Base-by-base conservation (phyloP, 2,888 invertebrate species). In the Criorhina ranunculi region DNA sequence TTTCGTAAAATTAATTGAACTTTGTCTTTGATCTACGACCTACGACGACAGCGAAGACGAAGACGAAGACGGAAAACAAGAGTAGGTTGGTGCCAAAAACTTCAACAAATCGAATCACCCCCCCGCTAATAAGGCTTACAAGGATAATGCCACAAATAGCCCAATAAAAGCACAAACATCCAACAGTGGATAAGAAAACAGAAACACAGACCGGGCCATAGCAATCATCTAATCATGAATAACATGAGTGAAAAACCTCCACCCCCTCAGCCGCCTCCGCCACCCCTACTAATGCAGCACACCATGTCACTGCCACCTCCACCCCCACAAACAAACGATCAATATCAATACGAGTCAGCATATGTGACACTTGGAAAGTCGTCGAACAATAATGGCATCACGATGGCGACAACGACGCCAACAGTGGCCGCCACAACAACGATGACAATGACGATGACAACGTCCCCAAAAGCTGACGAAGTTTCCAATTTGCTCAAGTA, bases 391-490 rank as follows among this genome's bases (percentile, higher is more conserved):
- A 81, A 80, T 19, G 69, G 69, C 66, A 75, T 53, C 57, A 64
- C 77, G 70, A 75, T 76, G 75, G 60, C 76, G 64, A 77, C 78
- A 72, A 60, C 70, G 37, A 42, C 83, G 12, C 67, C 83, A 88
- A 85, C 87, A 86, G 72, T 69, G 33, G 42, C 87, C 80, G 37
- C 79, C 49, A 79, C 83, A 79, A 79, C 87, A 72, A 75, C 87
- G 35, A 67, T 88, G 60, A 42, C 87, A 55, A 82, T 85, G 29
- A 86, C 73, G 29, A 77, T 87, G 79, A 79, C 83, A 79, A 69
- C 83, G 31, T 79, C 83, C 17, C 83, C 83, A n/a, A 83, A 83
- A 79, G 57, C 72, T 73, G 83, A 83, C 44, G 83, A 79, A 69
- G 79, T 79, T 75, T 83, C 83, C 40, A 76, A 86, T 76, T 70